Evolutionary conservation across 2,888 invertebrate genomes (phyloP), one percentile per base, ranked within the genome.

Genomic region (Dryomyza anilis): DNA sequence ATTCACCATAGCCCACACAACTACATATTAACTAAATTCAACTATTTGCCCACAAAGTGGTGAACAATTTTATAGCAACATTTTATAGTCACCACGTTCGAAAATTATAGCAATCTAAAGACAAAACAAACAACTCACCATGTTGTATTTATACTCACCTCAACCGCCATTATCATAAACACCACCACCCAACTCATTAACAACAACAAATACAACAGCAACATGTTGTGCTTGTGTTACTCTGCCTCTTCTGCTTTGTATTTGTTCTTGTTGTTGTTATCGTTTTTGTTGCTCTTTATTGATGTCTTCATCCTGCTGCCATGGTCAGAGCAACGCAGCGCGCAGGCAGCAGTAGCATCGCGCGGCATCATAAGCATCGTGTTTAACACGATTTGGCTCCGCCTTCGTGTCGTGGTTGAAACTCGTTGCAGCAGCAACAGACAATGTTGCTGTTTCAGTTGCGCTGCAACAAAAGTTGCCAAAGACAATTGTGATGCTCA

Each of bases 371-470:
- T 39, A n/a, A n/a, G 39, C 39, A 2, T 36, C 21, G 33, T 21
- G 55, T 16, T 12, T 7, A 55, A 55, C 36, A 4, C 33, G 55
- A 29, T 58, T 45, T 45, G 7, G 46, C 25, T 16, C 19, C 43
- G n/a, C 43, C n/a, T 43, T 43, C 19, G 6, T 33, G 33, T 33
- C 12, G n/a, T 16, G n/a, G n/a, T 50, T 25, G 27, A 2, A 23
- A 25, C 14, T 14, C 25, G 50, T 10, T 43, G 16, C 50, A 25
- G 25, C 50, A 12, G 12, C 50, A 25, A 27, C 10, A 39, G 29
- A 46, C 27, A 19, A 8, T 59, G 48, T 59, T 59, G 59, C 48
- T 48, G 48, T 59, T 48, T 59, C 59, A n/a, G 12, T 59, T 59
- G 8, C 33, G 6, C 46, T 23, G 8, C 48, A 33, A 23, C 5